These are phyloP conservation scores for Dryomyza anilis DNA, from an alignment of 2,888 invertebrate species.

Conservation along the genomic window DNA sequence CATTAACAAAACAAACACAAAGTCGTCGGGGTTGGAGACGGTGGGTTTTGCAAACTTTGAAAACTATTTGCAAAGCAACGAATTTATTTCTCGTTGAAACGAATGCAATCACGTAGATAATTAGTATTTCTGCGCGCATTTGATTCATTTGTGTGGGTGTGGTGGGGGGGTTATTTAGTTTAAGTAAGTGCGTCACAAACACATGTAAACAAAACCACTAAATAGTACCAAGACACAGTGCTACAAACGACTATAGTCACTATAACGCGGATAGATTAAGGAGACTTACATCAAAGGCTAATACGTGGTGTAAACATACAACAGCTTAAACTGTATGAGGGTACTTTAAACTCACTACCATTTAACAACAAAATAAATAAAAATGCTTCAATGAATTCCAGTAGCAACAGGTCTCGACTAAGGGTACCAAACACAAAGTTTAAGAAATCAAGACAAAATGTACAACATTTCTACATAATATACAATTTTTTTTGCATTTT, in stretches of 20 bases:
- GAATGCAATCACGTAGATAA: slow-evolving; percentile 14
- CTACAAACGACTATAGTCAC: no score
- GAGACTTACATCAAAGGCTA: slow-evolving; percentile 8
- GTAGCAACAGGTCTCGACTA: neutral
- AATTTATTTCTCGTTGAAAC: neutral
- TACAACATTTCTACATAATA: neutral
- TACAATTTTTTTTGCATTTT: no score
- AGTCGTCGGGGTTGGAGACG: neutral
- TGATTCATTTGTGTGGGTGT: slow-evolving; percentile 8
- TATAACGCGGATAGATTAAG: no score
- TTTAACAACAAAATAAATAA: neutral
- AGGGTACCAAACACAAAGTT: neutral
- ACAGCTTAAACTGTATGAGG: no score
- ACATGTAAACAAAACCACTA: no score
- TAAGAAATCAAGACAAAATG: neutral
- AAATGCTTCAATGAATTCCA: neutral
- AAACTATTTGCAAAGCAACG: slow-evolving; percentile 39
- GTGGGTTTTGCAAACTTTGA: slow-evolving; percentile 38
- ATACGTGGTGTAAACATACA: neutral
- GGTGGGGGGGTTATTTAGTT: no score
- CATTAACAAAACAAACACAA: slow-evolving; percentile 55
- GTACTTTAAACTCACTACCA: no score
- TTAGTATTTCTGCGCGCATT: slow-evolving; percentile 13
- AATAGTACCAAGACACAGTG: no score
- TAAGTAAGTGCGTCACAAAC: no score